Conservation (phyloP, 2,888 invertebrate species). For the Drosophila neonasuta region DNA sequence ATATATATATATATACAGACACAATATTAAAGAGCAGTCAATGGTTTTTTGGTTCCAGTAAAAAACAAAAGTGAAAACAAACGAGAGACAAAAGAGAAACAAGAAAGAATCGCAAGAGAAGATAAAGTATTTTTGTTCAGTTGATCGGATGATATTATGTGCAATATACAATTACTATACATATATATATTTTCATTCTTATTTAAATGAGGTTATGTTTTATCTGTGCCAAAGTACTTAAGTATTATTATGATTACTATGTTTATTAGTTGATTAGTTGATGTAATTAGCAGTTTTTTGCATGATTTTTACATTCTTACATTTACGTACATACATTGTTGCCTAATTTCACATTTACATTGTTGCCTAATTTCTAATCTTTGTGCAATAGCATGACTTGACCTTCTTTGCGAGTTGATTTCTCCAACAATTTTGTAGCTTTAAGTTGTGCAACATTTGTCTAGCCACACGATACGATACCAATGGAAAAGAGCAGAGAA, state of each 20-base stretch:
- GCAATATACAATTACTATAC: slow-evolving; percentile 49
- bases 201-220: slow-evolving; percentile 48
- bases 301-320: slow-evolving; percentile 6
- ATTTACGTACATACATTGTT: slow-evolving; percentile 1
- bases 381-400: slow-evolving; percentile 60
- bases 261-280: slow-evolving; percentile 25
- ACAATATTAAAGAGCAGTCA: slow-evolving; percentile 67
- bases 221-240: slow-evolving; percentile 71
- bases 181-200: slow-evolving; percentile 19
- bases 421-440: slow-evolving; percentile 25
- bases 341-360: slow-evolving; percentile 21
- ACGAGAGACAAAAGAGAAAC: slow-evolving; percentile 19
- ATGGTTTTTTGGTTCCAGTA: slow-evolving; percentile 73
- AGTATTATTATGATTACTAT: slow-evolving; percentile 50
- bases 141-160: slow-evolving; percentile 49
- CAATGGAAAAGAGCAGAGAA: slow-evolving; percentile 6
- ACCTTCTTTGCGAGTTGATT: background rate
- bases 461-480: slow-evolving; percentile 14
- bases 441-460: slow-evolving; percentile 45
- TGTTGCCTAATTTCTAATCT: slow-evolving; percentile 69
- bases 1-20: slow-evolving; percentile 46
- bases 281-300: slow-evolving; percentile 23
- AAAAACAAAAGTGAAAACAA: slow-evolving; percentile 27
- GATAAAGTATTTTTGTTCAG: slow-evolving; percentile 32
- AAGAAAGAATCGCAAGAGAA: background rate